Percentiles rank a stretch among this genome's conserved stretches.
Conservation (phyloP, 1,140 invertebrate species). For the Rhopalosiphum padi region DNA sequence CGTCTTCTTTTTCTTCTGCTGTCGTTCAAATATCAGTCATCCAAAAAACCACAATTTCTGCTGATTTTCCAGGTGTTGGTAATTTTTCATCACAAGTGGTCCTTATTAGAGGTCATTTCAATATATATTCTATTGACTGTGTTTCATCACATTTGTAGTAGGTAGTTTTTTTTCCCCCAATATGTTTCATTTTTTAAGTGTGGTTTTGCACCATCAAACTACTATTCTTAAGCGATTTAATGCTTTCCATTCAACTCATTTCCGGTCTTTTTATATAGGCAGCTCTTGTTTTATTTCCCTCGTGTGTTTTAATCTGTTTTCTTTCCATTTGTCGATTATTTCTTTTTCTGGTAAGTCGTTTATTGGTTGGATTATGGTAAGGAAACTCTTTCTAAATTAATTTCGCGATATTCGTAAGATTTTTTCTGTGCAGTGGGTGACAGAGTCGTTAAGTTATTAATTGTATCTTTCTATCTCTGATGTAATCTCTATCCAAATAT, state of each 20-base stretch:
- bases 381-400: conserved; percentile 5
- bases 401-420: not conserved
- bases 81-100: not conserved
- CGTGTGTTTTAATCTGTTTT: not conserved
- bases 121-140: not conserved
- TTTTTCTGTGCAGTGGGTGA: not conserved
- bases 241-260: not conserved
- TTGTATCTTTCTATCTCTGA: conserved; percentile 51
- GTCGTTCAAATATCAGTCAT: too few relatives aligned
- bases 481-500: conserved; percentile 15
- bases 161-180: not conserved
- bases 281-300: conserved; percentile 17
- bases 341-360: not conserved
- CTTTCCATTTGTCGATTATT: conserved; percentile 17
- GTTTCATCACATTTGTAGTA: conserved; percentile 13
- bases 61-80: not conserved
- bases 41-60: not conserved
- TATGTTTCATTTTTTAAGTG: not conserved
- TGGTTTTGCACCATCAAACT: not conserved
- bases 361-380: not conserved
- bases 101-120: not conserved
- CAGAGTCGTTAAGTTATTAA: not conserved
- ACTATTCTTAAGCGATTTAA: not conserved
- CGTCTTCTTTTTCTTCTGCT: too few relatives aligned
- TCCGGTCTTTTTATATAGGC: not conserved